Evolutionary conservation across 1,140 invertebrate species (phyloP), one percentile per base, ranked within the genome.

Genomic region (Lucilia sericata): DNA sequence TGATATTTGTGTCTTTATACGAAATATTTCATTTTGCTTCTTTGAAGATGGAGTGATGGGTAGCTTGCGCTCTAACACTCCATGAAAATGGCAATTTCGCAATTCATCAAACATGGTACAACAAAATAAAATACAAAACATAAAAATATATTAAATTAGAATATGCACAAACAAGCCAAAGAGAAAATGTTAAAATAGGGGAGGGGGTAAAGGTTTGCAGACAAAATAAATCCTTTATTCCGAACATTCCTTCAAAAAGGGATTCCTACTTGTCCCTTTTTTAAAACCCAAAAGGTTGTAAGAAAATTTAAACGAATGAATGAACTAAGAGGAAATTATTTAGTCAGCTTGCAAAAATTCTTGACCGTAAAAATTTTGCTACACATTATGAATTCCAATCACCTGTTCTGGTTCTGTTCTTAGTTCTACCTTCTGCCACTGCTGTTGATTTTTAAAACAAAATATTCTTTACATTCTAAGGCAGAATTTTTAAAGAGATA

Each of bases 1-100:
- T 76, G 13, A 12, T 7, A 7, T 30, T 42, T 42, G 42, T 42
- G 42, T 42, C 42, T 42, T 42, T 10, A 10, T 42, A 8, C 5
- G 5, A 42, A 42, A 42, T 42, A 42, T 76, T 76, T 76, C 74
- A 14, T 49, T 80, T 21, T 21, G 13, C 13, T 80, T 80, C 17
- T 30, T 2, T 30, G 25, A 84, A 78, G 30, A 4, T 78, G 7
- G 14, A 55, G 10, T 42, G 42, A 42, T 42, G 19, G 17, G 70
- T 34, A 7, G 34, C 8, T 19, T 80, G 12, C 42, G 42, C 76
- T 42, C 55, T 36, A 84, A 65, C 17, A 76, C 49, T 76, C 78
- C 84, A 82, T 76, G 81, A 84, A 84, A 82, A 82, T 84, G 80
- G 36, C 84, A 84, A 84, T 84, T 84, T 82, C 70, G 47, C 84